These are phyloP conservation scores for Caenorhabditis japonica DNA, from an alignment of 2,888 invertebrate genomes.

Conservation along the genomic window DNA sequence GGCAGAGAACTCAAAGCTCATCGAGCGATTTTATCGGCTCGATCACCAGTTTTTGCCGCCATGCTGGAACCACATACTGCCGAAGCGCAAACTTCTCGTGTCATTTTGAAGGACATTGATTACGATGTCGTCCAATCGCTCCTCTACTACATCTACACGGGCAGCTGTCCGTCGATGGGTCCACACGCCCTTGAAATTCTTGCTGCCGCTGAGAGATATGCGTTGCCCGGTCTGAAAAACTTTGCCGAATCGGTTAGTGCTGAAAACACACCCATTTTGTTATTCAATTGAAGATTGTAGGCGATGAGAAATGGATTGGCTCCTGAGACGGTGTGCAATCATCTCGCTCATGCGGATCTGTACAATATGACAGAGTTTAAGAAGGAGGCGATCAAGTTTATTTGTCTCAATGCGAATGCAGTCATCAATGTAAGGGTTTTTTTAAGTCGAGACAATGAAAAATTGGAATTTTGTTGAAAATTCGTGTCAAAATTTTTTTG, in stretches of 20 bases:
- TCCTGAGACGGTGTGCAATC: constrained; percentile 71
- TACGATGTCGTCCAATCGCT: constrained; percentile 71
- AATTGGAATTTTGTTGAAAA: no score
- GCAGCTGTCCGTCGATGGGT: constrained; percentile 64
- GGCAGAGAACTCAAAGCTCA: constrained; percentile 60
- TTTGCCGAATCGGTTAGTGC: constrained; percentile 72
- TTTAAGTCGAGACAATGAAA: no score
- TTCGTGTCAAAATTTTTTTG: background rate
- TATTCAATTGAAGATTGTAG: constrained; percentile 54
- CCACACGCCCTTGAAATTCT: constrained; percentile 72
- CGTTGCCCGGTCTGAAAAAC: constrained; percentile 75
- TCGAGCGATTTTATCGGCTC: constrained; percentile 63
- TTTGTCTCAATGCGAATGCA: constrained; percentile 61
- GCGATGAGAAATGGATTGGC: constrained; percentile 65
- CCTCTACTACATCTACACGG: constrained; percentile 73
- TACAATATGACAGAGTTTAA: constrained; percentile 71
- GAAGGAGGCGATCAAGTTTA: constrained; percentile 72
- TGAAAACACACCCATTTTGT: background rate
- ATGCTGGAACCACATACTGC: constrained; percentile 74
- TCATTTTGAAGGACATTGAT: constrained; percentile 64
- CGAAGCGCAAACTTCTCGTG: constrained; percentile 63
- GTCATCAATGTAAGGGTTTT: constrained; percentile 60
- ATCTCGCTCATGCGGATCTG: constrained; percentile 73
- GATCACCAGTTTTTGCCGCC: constrained; percentile 71
- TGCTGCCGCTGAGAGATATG: constrained; percentile 75